Evolutionary conservation across 2,888 invertebrate species (phyloP), one percentile per base, ranked within the genome.

Genomic region (Pseudococcus viburni): DNA sequence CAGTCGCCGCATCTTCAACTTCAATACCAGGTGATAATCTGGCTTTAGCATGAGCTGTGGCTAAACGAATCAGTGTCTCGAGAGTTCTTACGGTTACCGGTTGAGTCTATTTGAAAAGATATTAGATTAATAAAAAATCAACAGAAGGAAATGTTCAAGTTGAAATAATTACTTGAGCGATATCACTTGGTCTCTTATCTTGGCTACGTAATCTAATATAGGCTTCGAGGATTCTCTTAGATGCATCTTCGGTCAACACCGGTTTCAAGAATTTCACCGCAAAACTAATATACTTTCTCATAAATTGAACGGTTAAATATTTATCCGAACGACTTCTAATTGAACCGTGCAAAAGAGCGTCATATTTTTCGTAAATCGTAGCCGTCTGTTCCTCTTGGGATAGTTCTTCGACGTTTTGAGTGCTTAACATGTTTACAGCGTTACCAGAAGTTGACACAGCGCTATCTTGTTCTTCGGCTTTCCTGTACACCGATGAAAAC

Each of bases 21-120:
- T 95, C 94, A 0, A 99, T 95, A n/a, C 93, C 94, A 91, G 95
- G 96, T 80, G 97, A 96, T 91, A 99, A 94, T 19, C 99, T 94
- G 39, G 97, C 96, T 92, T 99, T 98, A 17, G 99, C 99, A 93
- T 99, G 98, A 3, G 99, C 99, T 0, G 99, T 99, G 0, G 99
- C 94, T 90, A 99, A 93, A 91, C 99, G 98, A 92, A 99, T 99
- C 91, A 99, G 93, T 0, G 99, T 99, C 93, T 99, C 99, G 90
- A 99, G 92, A 0, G 98, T 96, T 91, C 99, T 96, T 2, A 98
- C 97, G 0, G 99, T 99, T 84, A 99, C 97, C 0, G 99, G 99
- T 92, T 99, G 99, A 0, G 99, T 99, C 96, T 97, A 92, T 9
- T 59, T 15, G 15, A 73, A 33, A 33, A 1, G 26, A 33, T 33